These are phyloP conservation scores for Chirona hameri DNA, from an alignment of 2,888 invertebrate species.

Conservation along the genomic window DNA sequence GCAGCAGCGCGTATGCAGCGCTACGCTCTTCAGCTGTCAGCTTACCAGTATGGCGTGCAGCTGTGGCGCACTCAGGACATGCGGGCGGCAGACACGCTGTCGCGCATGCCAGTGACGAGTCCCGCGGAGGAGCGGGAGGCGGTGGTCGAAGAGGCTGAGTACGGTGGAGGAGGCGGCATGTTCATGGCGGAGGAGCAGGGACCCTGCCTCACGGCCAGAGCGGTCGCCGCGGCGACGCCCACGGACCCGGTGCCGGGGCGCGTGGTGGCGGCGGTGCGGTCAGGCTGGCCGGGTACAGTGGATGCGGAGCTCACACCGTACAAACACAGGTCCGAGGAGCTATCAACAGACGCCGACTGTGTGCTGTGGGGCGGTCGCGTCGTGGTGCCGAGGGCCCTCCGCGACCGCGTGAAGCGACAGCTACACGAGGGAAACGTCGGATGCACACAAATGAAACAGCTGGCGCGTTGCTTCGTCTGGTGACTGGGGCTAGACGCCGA, in stretches of 20 bases:
- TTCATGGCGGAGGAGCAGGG: not conserved
- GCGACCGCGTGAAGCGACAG: not conserved
- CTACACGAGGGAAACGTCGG: not conserved
- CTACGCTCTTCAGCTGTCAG: not conserved
- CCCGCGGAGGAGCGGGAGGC: not conserved
- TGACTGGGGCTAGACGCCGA: not conserved
- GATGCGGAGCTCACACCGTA: not conserved
- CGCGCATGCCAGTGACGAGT: not conserved
- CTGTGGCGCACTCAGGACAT: not conserved
- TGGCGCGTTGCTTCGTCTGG: not conserved
- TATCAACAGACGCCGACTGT: not conserved
- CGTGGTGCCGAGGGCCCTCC: not conserved
- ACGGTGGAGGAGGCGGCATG: not conserved
- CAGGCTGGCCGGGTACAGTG: not conserved
- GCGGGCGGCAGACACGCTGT: not conserved
- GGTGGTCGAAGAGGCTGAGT: not conserved
- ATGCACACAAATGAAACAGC: not conserved
- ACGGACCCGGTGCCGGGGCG: not conserved
- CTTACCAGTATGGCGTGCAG: not conserved
- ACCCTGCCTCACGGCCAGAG: not conserved
- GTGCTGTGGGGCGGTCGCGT: not conserved
- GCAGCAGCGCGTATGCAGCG: not conserved
- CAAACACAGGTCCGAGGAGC: not conserved
- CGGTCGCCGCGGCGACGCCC: not conserved
- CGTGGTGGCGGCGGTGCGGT: not conserved